Evolutionary conservation across 2,888 invertebrate species (phyloP), one percentile per base, ranked within the genome.

Genomic region (Neria commutata): DNA sequence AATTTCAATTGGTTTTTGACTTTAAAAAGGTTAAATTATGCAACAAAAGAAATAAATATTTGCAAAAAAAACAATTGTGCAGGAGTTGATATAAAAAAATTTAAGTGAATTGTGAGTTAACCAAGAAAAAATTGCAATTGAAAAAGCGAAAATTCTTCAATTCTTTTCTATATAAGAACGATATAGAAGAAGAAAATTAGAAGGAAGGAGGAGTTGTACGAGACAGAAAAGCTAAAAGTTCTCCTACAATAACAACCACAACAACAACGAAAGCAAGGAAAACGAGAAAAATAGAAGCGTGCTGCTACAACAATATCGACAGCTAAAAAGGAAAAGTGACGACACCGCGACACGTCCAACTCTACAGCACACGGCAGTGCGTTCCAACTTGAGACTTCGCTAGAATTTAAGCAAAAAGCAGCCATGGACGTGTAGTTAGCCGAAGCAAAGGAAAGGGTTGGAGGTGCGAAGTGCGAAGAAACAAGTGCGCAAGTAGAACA

Each of bases 31-130:
- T 21, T 25, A 60, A 60, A 50, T 54, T 60, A 25, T 50, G 40
- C 46, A 52, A 48, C 50, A 17, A 60, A 63, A 60, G 56, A 58
- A 58, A 16, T 48, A 51, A 58, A 56, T 50, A 51, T 46, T 42
- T 37, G 47, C 54, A 54, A 42, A 33, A 25, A 8, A 51, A 50
- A 11, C 17, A 42, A 37, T 25, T 26, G 34, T 42, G 33, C 23
- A 60, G 26, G 55, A 46, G 49, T 48, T 63, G 25, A n/a, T 21
- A 17, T 53, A 50, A 23, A 60, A 58, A 60, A 58, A 58, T 50
- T 46, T 14, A 23, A 47, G 54, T 53, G 37, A 49, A 40, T 56
- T 51, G 24, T 24, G 23, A 37, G n/a, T 54, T 52, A 26, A 49
- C 46, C 17, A 24, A 26, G 19, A 26, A 46, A 49, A 60, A 60